phyloP scores from a whole-genome alignment of 2,888 invertebrate species.

The Homarus gammarus region DNA sequence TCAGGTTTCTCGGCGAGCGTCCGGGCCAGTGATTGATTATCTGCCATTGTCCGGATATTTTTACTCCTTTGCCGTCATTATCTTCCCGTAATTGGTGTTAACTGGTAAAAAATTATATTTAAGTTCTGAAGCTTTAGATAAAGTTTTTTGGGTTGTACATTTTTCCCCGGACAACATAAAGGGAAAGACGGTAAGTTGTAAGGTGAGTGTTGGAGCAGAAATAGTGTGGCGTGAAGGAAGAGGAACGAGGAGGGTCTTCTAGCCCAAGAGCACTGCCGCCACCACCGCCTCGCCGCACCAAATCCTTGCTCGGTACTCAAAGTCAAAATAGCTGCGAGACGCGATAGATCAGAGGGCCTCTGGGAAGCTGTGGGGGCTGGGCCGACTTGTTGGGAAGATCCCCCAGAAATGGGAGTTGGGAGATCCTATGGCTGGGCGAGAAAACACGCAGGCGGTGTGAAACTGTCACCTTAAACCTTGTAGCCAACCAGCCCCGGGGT shows the following conservation, averaged over 20 bases:
- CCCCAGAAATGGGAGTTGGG: not conserved
- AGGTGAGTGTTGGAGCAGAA: too few species aligned
- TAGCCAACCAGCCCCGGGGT: too few species aligned
- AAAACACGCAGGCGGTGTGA: conserved; percentile 32
- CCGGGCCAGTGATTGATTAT: conserved; percentile 44
- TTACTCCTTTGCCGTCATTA: conserved; percentile 30
- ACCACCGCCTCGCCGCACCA: not conserved
- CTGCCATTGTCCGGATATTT: conserved; percentile 25
- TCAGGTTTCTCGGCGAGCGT: conserved; percentile 22
- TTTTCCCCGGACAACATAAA: too few species aligned
- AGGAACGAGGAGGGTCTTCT: too few species aligned
- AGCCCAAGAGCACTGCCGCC: not conserved
- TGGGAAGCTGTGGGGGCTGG: not conserved
- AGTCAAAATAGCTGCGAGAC: conserved; percentile 27
- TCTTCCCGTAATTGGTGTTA: conserved; percentile 40
- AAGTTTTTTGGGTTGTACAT: too few species aligned
- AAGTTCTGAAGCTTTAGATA: too few species aligned
- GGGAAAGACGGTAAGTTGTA: too few species aligned
- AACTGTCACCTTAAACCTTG: conserved; percentile 42
- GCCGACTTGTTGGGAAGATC: too few species aligned
- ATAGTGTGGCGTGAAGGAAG: too few species aligned
- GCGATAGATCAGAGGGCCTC: conserved; percentile 21
- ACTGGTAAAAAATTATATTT: not conserved
- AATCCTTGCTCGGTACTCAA: conserved; percentile 29
- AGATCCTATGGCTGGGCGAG: conserved; percentile 9